Evolutionary conservation across 2,888 invertebrate species (phyloP), one percentile per base, ranked within the genome.

Genomic region (Rutpela maculata): DNA sequence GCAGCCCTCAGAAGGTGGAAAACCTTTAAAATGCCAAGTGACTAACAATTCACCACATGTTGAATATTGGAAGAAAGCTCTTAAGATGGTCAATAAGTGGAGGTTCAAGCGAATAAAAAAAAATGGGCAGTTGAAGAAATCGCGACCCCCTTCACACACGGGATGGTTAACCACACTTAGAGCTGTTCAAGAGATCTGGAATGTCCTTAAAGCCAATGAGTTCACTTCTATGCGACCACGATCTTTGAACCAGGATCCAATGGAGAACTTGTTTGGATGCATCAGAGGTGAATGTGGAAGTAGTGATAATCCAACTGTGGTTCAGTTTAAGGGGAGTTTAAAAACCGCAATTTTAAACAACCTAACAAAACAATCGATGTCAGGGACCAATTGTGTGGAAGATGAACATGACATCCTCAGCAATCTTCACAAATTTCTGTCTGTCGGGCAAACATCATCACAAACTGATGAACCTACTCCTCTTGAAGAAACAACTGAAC

Each of bases 401-500:
- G n/a, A n/a, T n/a, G n/a, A n/a, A n/a, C n/a, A n/a, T n/a, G n/a
- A n/a, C n/a, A n/a, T n/a, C n/a, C n/a, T n/a, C n/a, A n/a, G n/a
- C n/a, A n/a, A n/a, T n/a, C n/a, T n/a, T n/a, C n/a, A n/a, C n/a
- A n/a, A n/a, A n/a, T n/a, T n/a, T n/a, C n/a, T n/a, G n/a, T n/a
- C n/a, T n/a, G n/a, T n/a, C n/a, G 43, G 77, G 74, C 57, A 57
- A 73, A 50, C 72, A 77, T 31, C 74, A 69, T 19, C 1, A 55
- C 17, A 0, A 31, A n/a, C 35, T 76, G 19, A 43, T 76, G 17
- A 76, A 76, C 59, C 63, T 76, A 7, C 55, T 18, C 18, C 11
- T 15, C 11, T 75, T 75, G n/a, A n/a, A n/a, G n/a, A n/a, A n/a
- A n/a, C n/a, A n/a, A n/a, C n/a, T n/a, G n/a, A n/a, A n/a, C n/a